Evolutionary conservation across 2,797 vertebrate species (phyloP).

Genomic region (Phrynocephalus guinanensis): DNA sequence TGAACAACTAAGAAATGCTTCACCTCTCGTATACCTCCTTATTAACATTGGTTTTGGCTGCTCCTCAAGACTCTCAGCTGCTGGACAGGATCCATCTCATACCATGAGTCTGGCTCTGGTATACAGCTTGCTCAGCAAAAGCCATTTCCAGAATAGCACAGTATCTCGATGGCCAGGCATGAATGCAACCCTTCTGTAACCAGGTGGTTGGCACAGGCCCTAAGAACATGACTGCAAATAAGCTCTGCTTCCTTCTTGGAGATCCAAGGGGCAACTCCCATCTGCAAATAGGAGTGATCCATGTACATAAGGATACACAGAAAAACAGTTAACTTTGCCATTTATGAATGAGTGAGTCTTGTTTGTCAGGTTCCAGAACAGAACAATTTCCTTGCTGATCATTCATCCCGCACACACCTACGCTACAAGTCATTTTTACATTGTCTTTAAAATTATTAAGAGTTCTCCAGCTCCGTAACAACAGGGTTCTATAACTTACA

Average conservation of each 20-base stretch:
- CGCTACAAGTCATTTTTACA: not conserved
- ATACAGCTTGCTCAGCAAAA: constrained; percentile 34
- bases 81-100: constrained; percentile 46
- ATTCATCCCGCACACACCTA: constrained; percentile 39
- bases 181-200: constrained; percentile 66
- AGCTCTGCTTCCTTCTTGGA: constrained; percentile 62
- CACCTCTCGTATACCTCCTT: constrained; percentile 34
- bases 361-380: constrained; percentile 44
- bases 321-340: constrained; percentile 70
- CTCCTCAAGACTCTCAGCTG: constrained; percentile 56
- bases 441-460: not conserved
- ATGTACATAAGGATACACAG: constrained; percentile 65
- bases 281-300: constrained; percentile 72
- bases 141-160: constrained; percentile 35
- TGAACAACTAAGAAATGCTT: constrained; percentile 40
- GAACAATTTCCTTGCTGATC: constrained; percentile 63
- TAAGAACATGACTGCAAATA: constrained; percentile 62
- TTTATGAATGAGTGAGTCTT: constrained; percentile 69
- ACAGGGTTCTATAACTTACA: not conserved
- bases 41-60: constrained; percentile 51
- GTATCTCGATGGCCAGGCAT: constrained; percentile 49
- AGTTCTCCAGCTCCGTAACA: not conserved
- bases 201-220: constrained; percentile 56
- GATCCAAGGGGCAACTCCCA: constrained; percentile 61
- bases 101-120: constrained; percentile 47